Conservation (phyloP, 2,888 invertebrate genomes). For the Xestia c-nigrum region DNA sequence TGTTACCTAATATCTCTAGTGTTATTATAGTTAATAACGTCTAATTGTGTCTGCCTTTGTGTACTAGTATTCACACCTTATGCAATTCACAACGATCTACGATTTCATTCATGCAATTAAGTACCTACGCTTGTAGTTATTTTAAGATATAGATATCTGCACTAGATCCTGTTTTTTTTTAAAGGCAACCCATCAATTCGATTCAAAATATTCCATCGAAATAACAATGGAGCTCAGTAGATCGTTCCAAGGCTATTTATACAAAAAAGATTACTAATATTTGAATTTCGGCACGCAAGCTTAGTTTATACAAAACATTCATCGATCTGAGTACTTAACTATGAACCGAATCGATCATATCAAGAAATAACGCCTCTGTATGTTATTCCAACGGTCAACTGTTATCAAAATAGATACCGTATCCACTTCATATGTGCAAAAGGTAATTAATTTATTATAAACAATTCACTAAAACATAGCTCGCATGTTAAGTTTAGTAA, state of each 20-base stretch:
- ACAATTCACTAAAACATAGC: conserved; percentile 56
- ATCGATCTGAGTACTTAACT: conserved; percentile 25
- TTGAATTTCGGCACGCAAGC: neutral
- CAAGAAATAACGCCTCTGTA: conserved; percentile 36
- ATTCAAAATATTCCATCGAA: neutral
- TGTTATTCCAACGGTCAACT: conserved; percentile 71
- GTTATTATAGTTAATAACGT: conserved; percentile 73
- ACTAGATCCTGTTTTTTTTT: neutral
- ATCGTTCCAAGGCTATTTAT: neutral
- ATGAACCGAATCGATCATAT: conserved; percentile 29
- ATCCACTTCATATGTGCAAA: conserved; percentile 65
- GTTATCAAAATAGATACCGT: conserved; percentile 74
- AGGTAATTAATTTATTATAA: conserved; percentile 39
- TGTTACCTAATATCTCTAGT: conserved; percentile 68
- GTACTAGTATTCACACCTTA: conserved; percentile 40
- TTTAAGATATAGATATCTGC: conserved; percentile 8
- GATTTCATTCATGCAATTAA: conserved; percentile 22
- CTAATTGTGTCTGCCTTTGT: conserved; percentile 46
- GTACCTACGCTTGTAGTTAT: neutral
- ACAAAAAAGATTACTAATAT: neutral
- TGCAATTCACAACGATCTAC: conserved; percentile 32
- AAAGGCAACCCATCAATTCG: neutral
- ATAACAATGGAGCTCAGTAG: neutral
- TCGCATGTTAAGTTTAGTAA: conserved; percentile 47
- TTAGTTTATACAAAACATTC: conserved; percentile 9